Percentiles rank a stretch among this genome's conserved stretches.
Evolutionary conservation across 2,888 invertebrate genomes (phyloP).

Genomic region (Ennomos quercinarius): DNA sequence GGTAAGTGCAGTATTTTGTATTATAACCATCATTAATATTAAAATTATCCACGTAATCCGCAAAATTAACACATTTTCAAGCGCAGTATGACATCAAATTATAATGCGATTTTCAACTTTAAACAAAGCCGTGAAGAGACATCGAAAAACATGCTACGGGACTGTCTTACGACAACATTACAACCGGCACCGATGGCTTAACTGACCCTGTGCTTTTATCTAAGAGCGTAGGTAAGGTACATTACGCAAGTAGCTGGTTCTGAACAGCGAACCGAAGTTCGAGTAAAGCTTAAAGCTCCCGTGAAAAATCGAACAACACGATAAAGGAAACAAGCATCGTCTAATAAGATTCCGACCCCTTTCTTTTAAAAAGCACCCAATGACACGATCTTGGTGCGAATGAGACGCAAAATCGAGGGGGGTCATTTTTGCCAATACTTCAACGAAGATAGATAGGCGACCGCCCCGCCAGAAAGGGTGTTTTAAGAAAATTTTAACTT

Average conservation of each 20-base stretch:
- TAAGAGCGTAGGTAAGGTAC: too few species aligned
- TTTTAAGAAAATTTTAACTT: conserved; percentile 84
- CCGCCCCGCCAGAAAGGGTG: conserved; percentile 62
- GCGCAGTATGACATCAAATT: too few species aligned
- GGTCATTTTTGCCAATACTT: conserved; percentile 84
- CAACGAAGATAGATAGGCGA: conserved; percentile 81
- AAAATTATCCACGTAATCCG: too few species aligned
- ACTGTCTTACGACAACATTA: too few species aligned
- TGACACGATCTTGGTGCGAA: conserved; percentile 67
- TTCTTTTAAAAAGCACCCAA: conserved; percentile 67
- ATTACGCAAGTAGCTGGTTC: not conserved
- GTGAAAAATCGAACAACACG: conserved; percentile 13
- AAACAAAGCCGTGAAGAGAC: too few species aligned
- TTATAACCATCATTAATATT: too few species aligned
- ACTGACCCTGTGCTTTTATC: too few species aligned
- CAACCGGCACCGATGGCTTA: too few species aligned
- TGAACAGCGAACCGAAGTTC: conserved; percentile 1
- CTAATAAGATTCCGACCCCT: conserved; percentile 45
- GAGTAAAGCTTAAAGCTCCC: conserved; percentile 2
- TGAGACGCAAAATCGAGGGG: conserved; percentile 60
- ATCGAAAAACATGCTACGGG: too few species aligned
- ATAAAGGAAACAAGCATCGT: conserved; percentile 43
- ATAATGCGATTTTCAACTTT: too few species aligned
- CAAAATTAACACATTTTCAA: too few species aligned
- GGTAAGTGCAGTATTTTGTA: too few species aligned